Percentiles rank a stretch among this genome's conserved stretches.
Evolutionary conservation across 1,140 invertebrate species (phyloP).

Genomic region (Nebria ingens): DNA sequence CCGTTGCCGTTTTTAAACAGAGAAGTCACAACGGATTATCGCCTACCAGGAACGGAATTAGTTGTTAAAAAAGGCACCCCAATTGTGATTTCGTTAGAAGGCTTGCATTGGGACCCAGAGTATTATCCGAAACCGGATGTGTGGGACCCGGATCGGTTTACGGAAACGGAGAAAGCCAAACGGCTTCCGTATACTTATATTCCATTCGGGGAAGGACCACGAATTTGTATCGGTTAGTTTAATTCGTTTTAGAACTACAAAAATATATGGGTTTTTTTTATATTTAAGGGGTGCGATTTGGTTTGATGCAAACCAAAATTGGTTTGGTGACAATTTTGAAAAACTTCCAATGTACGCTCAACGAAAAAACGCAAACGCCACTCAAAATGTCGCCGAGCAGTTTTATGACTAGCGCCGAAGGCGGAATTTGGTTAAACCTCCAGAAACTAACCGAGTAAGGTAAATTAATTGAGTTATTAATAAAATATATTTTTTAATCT

Average conservation of each 20-base stretch:
- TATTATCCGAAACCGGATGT: slow-evolving; percentile 47
- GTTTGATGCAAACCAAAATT: slow-evolving; percentile 37
- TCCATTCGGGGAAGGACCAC: slow-evolving; percentile 47
- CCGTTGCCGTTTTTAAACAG: slow-evolving; percentile 26
- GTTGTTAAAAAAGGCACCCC: slow-evolving; percentile 30
- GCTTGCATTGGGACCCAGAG: slow-evolving; percentile 36
- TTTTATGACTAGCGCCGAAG: not conserved
- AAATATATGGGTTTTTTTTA: slow-evolving; percentile 31
- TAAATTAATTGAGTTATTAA: too few species aligned
- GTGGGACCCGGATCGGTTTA: slow-evolving; percentile 57
- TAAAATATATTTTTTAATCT: too few species aligned
- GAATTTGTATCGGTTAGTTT: slow-evolving; percentile 44
- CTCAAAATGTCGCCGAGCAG: not conserved
- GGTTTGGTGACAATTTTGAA: slow-evolving; percentile 36
- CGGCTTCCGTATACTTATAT: slow-evolving; percentile 35
- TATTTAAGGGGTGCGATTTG: slow-evolving; percentile 51
- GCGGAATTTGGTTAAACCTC: slow-evolving; percentile 1
- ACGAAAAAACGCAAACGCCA: slow-evolving; percentile 19
- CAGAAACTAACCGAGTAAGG: not conserved
- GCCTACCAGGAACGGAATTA: slow-evolving; percentile 22
- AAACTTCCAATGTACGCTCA: slow-evolving; percentile 30
- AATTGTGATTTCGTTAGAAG: slow-evolving; percentile 31
- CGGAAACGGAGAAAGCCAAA: slow-evolving; percentile 31
- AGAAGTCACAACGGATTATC: slow-evolving; percentile 22
- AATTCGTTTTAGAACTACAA: not conserved